Conservation (phyloP, 2,888 invertebrate species). For the Amiota communis region DNA sequence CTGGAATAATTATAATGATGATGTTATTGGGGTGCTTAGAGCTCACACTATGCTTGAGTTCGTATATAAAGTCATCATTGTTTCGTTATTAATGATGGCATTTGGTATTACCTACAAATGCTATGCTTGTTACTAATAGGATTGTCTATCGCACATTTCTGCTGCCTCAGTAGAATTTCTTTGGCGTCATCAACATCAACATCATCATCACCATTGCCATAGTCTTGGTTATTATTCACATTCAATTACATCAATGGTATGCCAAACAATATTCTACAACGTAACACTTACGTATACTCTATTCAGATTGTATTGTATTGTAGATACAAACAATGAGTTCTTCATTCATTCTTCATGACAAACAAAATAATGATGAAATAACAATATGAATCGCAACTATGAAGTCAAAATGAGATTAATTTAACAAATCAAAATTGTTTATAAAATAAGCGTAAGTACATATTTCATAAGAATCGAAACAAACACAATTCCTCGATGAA, state of each 20-base stretch:
- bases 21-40: constrained; percentile 32
- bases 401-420: too few species aligned
- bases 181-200: background rate
- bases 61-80: constrained; percentile 25
- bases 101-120: constrained; percentile 33
- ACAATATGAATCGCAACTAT: too few species aligned
- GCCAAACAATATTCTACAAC: background rate
- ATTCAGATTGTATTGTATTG: too few species aligned
- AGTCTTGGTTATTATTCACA: constrained; percentile 62
- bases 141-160: constrained; percentile 62
- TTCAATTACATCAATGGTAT: constrained; percentile 60
- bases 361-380: too few species aligned
- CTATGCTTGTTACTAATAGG: constrained; percentile 56
- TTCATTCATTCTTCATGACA: too few species aligned
- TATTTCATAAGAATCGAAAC: too few species aligned
- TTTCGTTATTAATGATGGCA: constrained; percentile 26
- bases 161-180: constrained; percentile 15
- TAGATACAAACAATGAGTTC: too few species aligned
- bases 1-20: background rate
- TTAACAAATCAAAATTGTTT: too few species aligned
- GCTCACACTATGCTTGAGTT: constrained; percentile 29
- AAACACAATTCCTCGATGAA: too few species aligned
- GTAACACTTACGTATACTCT: too few species aligned
- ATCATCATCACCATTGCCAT: background rate
- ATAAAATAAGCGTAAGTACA: too few species aligned